phyloP scores from a whole-genome alignment of 1,140 invertebrate species.

The Asobara japonica region DNA sequence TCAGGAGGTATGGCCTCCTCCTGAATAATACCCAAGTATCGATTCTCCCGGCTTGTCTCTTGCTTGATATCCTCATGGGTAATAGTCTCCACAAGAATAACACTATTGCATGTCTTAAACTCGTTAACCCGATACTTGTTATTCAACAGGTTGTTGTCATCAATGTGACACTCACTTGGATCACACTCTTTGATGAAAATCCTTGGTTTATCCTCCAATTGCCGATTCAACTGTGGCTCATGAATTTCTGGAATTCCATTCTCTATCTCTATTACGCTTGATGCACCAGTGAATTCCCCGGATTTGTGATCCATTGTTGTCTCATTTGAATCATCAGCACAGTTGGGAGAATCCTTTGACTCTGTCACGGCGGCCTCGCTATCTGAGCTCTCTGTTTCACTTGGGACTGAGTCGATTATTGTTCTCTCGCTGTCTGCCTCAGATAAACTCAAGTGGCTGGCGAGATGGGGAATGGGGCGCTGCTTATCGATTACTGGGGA shows the following conservation, averaged over 20 bases:
- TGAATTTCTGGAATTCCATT: slow-evolving; percentile 16
- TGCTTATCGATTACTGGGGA: background rate
- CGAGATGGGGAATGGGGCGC: background rate
- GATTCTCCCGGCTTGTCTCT: slow-evolving; percentile 66
- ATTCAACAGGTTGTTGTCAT: slow-evolving; percentile 32
- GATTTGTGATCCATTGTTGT: slow-evolving; percentile 38
- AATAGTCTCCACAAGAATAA: slow-evolving; percentile 64
- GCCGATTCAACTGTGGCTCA: slow-evolving; percentile 54
- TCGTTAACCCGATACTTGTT: slow-evolving; percentile 17
- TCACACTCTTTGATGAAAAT: slow-evolving; percentile 72
- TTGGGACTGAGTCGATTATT: background rate
- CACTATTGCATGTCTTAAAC: slow-evolving; percentile 34
- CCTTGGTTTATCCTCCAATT: slow-evolving; percentile 64
- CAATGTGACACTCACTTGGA: slow-evolving; percentile 55
- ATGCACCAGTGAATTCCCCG: slow-evolving; percentile 46
- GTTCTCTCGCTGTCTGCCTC: background rate
- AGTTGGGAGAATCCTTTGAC: slow-evolving; percentile 13
- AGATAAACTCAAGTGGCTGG: background rate
- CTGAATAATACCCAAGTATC: slow-evolving; percentile 74
- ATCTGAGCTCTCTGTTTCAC: slow-evolving; percentile 2
- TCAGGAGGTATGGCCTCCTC: slow-evolving; percentile 69
- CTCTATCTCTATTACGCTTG: background rate
- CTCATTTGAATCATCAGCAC: slow-evolving; percentile 39
- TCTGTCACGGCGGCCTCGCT: background rate
- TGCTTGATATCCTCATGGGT: slow-evolving; percentile 68